phyloP scores from a whole-genome alignment of 2,113 vertebrate species.

The Petroica traversi region DNA sequence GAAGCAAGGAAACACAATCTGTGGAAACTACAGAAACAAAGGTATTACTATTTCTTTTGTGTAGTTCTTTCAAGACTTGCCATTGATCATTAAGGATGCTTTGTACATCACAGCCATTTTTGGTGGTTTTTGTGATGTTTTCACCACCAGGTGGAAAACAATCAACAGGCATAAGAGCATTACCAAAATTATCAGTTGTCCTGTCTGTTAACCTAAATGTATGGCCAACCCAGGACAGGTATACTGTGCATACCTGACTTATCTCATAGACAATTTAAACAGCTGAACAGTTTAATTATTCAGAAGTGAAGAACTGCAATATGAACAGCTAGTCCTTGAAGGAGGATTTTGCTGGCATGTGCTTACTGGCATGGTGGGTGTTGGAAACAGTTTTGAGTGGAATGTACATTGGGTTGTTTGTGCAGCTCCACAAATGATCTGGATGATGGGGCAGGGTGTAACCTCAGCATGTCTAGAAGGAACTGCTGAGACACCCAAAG shows the following conservation, averaged over 20 bases:
- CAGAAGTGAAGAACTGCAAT: not conserved
- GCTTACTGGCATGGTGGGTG: rapidly evolving
- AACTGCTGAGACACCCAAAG: not conserved
- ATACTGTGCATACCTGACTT: not conserved
- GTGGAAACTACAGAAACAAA: not conserved
- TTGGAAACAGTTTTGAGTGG: not conserved
- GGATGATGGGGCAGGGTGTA: not conserved
- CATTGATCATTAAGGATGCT: not conserved
- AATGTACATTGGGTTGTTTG: rapidly evolving
- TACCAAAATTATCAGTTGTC: not conserved
- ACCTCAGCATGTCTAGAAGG: not conserved
- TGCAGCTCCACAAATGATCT: not conserved
- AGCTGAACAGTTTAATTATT: not conserved
- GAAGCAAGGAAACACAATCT: not conserved
- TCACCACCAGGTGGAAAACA: not conserved
- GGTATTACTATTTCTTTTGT: slow-evolving; percentile 1
- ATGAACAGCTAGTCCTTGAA: not conserved
- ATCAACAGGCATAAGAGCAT: not conserved
- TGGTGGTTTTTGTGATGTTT: not conserved
- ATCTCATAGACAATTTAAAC: not conserved
- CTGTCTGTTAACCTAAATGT: not conserved
- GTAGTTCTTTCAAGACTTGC: not conserved
- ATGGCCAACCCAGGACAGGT: too few species aligned
- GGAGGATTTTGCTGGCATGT: not conserved
- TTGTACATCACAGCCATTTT: not conserved